Evolutionary conservation across 1,140 invertebrate species (phyloP), one percentile per base, ranked within the genome.

Genomic region (Megathymus violae): DNA sequence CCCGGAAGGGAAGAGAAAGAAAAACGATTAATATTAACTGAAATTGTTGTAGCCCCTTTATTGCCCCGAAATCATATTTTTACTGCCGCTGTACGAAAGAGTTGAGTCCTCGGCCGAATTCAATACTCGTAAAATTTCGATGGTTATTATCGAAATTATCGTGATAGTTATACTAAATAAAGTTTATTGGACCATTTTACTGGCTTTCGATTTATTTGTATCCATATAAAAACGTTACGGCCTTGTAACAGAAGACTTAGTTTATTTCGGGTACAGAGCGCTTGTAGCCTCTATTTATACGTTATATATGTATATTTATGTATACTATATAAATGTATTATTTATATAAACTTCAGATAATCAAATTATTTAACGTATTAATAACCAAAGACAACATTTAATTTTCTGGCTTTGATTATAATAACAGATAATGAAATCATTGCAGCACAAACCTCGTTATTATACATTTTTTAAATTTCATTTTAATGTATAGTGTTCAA

Each of bases 1-100:
- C 69, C 58, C 78, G 79, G 82, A 85, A 85, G 83, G 88, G 88
- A 82, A 79, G 72, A 64, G 76, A 86, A 89, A 89, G 88, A 91
- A 90, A 89, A 91, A 76, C 88, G 86, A 89, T 90, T 90, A 90
- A 89, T 89, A 89, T 90, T 89, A 90, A 90, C 85, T 90, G 81
- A 82, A 81, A 89, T 85, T 81, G 83, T 89, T 85, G 89, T 84
- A 61, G 80, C 73, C 74, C 74, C 71, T 82, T 85, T 82, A 85
- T 80, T 76, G 75, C 68, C 60, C 19, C 62, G 62, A 76, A 80
- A 84, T 82, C 78, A 84, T 87, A 87, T 82, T 88, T 86, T 88
- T 81, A 84, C 71, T 80, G 78, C 74, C 52, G 10, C 65, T 64
- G 60, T 61, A 58, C 61, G 76, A 81, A 88, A 84, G 81, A 85